A percentile compares a stretch with the other conserved stretches of the same genome.
These are phyloP conservation scores for Tigriopus californicus DNA, from an alignment of 2,888 invertebrate genomes.

Conservation along the genomic window DNA sequence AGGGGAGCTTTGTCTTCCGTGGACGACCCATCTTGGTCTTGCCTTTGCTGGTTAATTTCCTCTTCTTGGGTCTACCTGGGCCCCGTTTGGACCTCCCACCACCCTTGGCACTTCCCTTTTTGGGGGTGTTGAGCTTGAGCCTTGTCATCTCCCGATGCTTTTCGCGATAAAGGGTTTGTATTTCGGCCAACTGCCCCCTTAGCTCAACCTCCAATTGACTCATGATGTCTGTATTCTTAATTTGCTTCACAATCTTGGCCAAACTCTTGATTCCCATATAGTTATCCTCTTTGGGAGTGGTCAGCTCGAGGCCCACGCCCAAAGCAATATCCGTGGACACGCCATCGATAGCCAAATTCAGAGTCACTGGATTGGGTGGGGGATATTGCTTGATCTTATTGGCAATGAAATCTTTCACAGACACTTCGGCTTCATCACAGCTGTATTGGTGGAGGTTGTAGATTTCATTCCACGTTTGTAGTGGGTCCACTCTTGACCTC, in stretches of 20 bases:
- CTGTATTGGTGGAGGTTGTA: background rate
- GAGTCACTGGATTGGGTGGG: background rate
- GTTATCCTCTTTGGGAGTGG: background rate
- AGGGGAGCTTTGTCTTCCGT: no score
- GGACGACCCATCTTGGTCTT: background rate
- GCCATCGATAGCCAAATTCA: background rate
- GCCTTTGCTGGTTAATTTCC: constrained; percentile 17
- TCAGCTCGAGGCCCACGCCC: background rate
- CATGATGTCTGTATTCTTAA: constrained; percentile 15
- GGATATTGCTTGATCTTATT: background rate
- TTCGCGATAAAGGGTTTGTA: constrained; percentile 58
- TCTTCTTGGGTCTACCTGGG: constrained; percentile 31
- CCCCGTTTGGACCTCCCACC: constrained; percentile 21
- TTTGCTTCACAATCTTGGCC: constrained; percentile 11
- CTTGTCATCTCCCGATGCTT: constrained; percentile 52
- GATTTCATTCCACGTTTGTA: background rate
- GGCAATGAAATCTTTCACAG: background rate
- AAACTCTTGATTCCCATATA: constrained; percentile 2
- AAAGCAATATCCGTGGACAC: background rate
- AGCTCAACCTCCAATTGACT: constrained; percentile 45
- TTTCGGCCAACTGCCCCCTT: constrained; percentile 55
- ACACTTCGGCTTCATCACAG: background rate
- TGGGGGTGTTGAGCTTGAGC: background rate
- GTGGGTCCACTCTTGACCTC: background rate
- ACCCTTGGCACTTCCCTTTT: constrained; percentile 14